Conservation (phyloP, 2,113 vertebrate genomes). For the Siniperca knerii region DNA sequence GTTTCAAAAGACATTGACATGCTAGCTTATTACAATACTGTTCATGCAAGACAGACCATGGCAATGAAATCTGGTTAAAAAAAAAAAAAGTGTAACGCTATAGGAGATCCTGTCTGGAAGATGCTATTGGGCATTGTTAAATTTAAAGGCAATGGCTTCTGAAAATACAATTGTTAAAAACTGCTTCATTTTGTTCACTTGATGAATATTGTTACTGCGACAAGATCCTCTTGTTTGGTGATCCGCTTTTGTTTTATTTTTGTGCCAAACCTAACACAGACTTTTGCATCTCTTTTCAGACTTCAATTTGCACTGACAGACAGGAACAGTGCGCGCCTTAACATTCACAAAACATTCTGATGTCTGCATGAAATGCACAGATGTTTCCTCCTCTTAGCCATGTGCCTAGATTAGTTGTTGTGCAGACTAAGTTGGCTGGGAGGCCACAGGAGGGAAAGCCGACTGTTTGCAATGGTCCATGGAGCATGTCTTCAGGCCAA, state of each 20-base stretch:
- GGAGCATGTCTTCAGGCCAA: slow-evolving; percentile 55
- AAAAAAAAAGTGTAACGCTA: neutral
- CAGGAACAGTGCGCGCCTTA: neutral
- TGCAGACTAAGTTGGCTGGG: slow-evolving; percentile 30
- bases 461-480: slow-evolving; percentile 50
- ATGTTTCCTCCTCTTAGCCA: slow-evolving; percentile 45
- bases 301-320: neutral
- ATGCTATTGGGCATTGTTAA: neutral
- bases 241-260: neutral
- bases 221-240: neutral
- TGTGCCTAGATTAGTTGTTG: slow-evolving; percentile 10
- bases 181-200: neutral
- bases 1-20: slow-evolving; percentile 14
- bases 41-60: neutral
- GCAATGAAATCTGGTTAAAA: neutral
- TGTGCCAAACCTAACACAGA: neutral
- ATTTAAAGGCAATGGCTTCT: neutral
- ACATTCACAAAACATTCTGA: slow-evolving; percentile 9
- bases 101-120: neutral
- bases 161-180: neutral
- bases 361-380: slow-evolving; percentile 19
- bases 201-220: neutral
- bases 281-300: neutral
- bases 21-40: neutral
- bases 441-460: slow-evolving; percentile 47